These are phyloP conservation scores for Drosophila histrio DNA, from an alignment of 2,888 invertebrate species.

Conservation along the genomic window DNA sequence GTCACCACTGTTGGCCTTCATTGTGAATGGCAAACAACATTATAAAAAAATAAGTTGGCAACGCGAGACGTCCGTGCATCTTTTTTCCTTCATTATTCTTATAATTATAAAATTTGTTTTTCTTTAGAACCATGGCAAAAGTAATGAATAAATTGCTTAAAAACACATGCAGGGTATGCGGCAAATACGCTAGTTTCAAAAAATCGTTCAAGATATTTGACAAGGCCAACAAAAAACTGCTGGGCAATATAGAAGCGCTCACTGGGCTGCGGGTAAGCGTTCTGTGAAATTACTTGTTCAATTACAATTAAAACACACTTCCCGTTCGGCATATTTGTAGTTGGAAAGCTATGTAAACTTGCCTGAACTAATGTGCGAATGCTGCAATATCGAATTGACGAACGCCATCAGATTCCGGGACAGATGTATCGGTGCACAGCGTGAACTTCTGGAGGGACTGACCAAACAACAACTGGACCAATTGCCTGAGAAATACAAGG, in stretches of 20 bases:
- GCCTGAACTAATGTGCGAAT: constrained; percentile 68
- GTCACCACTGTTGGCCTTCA: not conserved
- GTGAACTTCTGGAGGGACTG: constrained; percentile 48
- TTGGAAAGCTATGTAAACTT: constrained; percentile 49
- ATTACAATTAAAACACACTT: not conserved
- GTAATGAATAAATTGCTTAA: constrained; percentile 56
- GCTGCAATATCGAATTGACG: constrained; percentile 56
- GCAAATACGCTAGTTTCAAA: constrained; percentile 68
- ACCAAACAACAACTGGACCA: constrained; percentile 47
- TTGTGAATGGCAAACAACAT: constrained; percentile 44
- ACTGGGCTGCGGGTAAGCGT: constrained; percentile 58
- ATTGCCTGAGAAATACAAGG: constrained; percentile 49
- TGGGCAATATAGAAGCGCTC: constrained; percentile 57
- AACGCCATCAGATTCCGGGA: constrained; percentile 60
- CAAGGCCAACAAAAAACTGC: constrained; percentile 49
- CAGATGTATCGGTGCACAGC: constrained; percentile 61
- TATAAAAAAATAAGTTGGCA: constrained; percentile 37
- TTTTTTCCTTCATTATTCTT: constrained; percentile 31
- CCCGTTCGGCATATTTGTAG: constrained; percentile 17
- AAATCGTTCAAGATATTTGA: constrained; percentile 66
- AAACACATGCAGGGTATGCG: constrained; percentile 69
- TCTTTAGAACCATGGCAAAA: constrained; percentile 51
- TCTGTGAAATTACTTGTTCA: not conserved
- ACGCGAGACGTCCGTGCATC: constrained; percentile 52
- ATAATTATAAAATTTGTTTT: constrained; percentile 32